Base-by-base conservation (phyloP, 1,140 invertebrate species). In the Protaetia brevitarsis region DNA sequence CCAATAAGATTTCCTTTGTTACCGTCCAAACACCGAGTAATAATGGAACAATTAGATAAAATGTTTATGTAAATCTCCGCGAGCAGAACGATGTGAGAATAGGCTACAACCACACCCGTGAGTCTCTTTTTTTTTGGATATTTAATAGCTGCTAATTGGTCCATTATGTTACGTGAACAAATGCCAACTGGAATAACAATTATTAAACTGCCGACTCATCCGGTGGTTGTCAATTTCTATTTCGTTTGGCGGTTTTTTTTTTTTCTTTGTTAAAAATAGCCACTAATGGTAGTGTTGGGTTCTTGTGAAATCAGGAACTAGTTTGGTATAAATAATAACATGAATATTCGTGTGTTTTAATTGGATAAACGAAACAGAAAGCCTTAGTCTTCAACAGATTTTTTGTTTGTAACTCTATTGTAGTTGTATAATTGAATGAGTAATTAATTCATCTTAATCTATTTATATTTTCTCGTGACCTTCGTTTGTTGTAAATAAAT, bases 31-130 rank as follows among this genome's bases (percentile, higher is more conserved):
- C 19, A 23, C 41, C 16, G 41, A 51, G 8, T 51, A 3, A 51
- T 51, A 51, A 51, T 51, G 19, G 41, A 51, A 26, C 41, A 51
- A 51, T 51, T 19, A 51, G 11, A 51, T 51, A 5, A 51, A 19
- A 51, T 51, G 41, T 51, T 51, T 51, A 51, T 51, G 41, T 51
- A 51, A 51, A 51, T 51, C 13, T 51, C 3, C 10, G 16, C n/a
- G 41, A 1, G 10, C 26, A 16, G 41, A 51, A 51, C 19, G 19
- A 51, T 51, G 16, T 19, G 16, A 19, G 41, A 51, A 19, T 23
- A 10, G 19, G 21, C 19, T 23, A 19, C 11, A 26, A 11, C 41
- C 41, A 51, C 41, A 19, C 41, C 41, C 41, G 41, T n/a, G 5
- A 51, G 41, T n/a, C n/a, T n/a, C 3, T 16, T 16, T 51, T 51